A percentile compares a stretch with the other conserved stretches of the same genome.
These are phyloP conservation scores for Wiebesia pumilae DNA, from an alignment of 1,140 invertebrate genomes.

Conservation along the genomic window DNA sequence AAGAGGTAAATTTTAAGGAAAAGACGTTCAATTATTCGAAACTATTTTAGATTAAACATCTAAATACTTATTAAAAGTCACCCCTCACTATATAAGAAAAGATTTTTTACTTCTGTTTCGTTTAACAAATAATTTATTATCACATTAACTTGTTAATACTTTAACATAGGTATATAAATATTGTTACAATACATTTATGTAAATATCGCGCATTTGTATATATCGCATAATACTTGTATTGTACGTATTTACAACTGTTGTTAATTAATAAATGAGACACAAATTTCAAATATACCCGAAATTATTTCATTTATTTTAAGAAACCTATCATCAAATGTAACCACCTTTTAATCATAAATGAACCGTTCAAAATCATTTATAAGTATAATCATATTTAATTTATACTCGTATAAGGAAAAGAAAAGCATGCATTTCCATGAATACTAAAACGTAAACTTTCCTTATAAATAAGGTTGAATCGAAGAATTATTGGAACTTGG, in stretches of 20 bases:
- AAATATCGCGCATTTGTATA: conserved; percentile 71
- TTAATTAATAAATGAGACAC: conserved; percentile 71
- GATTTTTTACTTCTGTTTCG: conserved; percentile 60
- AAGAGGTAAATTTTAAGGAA: background rate
- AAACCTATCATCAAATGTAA: too few relatives aligned
- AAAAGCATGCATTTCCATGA: background rate
- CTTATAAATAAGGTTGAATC: background rate
- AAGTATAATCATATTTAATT: too few relatives aligned
- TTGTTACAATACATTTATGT: conserved; percentile 64
- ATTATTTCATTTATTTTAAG: background rate
- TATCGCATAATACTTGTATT: conserved; percentile 55
- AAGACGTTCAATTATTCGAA: conserved; percentile 26
- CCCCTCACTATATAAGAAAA: conserved; percentile 21
- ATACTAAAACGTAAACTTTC: background rate
- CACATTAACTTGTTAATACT: conserved; percentile 48
- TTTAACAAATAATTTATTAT: conserved; percentile 65
- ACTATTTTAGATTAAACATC: conserved; percentile 32
- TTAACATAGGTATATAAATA: conserved; percentile 60
- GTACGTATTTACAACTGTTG: conserved; percentile 69
- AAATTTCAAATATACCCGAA: conserved; percentile 38
- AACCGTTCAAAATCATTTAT: too few relatives aligned
- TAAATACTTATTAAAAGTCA: conserved; percentile 24
- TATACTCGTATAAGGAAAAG: background rate
- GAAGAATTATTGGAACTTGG: conserved; percentile 29
- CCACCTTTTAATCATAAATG: too few relatives aligned